Evolutionary conservation across 2,888 invertebrate species (phyloP).

Genomic region (Eucriotettix oculatus): DNA sequence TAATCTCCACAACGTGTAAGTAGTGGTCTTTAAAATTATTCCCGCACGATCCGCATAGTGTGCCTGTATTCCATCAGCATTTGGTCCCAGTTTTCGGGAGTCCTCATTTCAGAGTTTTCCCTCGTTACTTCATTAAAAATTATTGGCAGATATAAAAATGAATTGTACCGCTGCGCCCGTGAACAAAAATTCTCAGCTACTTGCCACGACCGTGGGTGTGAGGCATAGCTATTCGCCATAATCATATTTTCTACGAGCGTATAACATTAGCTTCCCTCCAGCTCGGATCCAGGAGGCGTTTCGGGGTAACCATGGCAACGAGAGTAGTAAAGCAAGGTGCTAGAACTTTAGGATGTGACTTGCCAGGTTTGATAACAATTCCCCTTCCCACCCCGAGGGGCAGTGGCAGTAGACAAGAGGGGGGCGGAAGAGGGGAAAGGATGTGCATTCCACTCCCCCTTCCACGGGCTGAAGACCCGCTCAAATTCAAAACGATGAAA

Average conservation of each 20-base stretch:
- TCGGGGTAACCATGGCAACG: constrained; percentile 11
- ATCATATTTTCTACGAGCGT: background rate
- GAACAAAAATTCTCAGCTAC: too few relatives aligned
- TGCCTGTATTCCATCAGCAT: too few relatives aligned
- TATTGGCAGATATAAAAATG: background rate
- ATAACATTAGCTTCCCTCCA: background rate
- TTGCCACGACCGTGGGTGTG: background rate
- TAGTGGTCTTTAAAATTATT: too few relatives aligned
- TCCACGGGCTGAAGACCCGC: constrained; percentile 6
- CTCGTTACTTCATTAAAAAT: background rate
- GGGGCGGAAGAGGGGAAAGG: constrained; percentile 1
- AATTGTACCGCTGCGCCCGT: too few relatives aligned
- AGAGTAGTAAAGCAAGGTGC: background rate
- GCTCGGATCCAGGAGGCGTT: constrained; percentile 23
- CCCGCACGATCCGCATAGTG: too few relatives aligned
- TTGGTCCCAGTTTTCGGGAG: background rate
- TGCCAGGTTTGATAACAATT: constrained; percentile 5
- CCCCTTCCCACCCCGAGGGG: constrained; percentile 1
- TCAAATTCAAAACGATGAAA: constrained; percentile 10
- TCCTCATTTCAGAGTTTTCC: background rate
- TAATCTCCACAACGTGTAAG: too few relatives aligned
- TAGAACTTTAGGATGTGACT: constrained; percentile 1
- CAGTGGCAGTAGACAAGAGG: background rate
- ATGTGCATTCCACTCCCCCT: constrained; percentile 1
- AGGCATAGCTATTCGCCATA: background rate